Base-by-base conservation (phyloP, 2,113 vertebrate genomes). In the Leptocoma aspasia region DNA sequence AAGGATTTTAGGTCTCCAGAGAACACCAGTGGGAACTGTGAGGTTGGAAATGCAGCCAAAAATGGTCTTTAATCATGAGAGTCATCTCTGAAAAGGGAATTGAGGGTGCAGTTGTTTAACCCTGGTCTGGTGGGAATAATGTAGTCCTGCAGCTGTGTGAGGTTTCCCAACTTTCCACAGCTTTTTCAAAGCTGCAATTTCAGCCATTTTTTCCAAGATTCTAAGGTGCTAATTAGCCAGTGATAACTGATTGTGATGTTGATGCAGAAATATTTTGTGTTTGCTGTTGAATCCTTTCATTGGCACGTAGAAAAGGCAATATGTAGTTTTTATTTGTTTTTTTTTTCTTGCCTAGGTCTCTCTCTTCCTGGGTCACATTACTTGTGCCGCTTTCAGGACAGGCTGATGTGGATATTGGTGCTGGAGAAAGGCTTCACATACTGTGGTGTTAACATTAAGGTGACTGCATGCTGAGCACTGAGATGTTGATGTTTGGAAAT, bases 361-460 rank as follows among this genome's bases (percentile, higher is more conserved):
- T 97, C 98, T 95, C 96, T 98, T 61, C 99, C 99, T 47, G 99
- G 99, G n/a, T 99, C 99, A 30, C 99, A 99, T 97, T 99, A 99
- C 91, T 97, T 99, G 87, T 99, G 99, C 73, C 99, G 99, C 88
- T 99, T 99, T 97, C 99, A 99, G 93, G 99, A 99, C 73, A 98
- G 99, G 56, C 98, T 99, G 90, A 97, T 99, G 93, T 99, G 99
- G 99, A 98, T 99, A 91, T 98, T 99, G 96, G 98, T 99, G 95
- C 97, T 99, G 82, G 99, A 99, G 96, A 98, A 97, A 95, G 99
- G 99, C 63, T 99, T 99, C 87, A 98, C 99, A 17, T 99, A 99
- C 96, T 99, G 99, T 92, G 98, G 98, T n/a, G 93, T 99, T 94
- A 99, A 98, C 91, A 99, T 99, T 60, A 99, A 99, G 99, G 99